Evolutionary conservation across 2,888 invertebrate genomes (phyloP), one percentile per base, ranked within the genome.

Genomic region (Pachliopta kotzebuea): DNA sequence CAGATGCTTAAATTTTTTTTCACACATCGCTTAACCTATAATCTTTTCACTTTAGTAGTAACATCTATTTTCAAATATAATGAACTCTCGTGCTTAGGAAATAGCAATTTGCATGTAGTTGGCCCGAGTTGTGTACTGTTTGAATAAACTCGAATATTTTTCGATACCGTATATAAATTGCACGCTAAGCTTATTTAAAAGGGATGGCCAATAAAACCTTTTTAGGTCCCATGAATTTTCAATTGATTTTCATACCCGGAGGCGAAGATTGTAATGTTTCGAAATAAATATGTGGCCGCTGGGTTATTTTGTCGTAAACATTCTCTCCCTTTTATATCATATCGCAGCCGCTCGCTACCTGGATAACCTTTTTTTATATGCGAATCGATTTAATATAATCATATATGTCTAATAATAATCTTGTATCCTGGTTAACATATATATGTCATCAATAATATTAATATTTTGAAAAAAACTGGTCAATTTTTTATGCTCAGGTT

Each of bases 301-400:
- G 67, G 76, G 76, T 83, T 85, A 82, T 81, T 80, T 81, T 78
- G 74, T 79, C 78, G 78, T 81, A 83, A 85, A 85, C 81, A 81
- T 80, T 76, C 74, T 71, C 69, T n/a, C 70, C 74, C 23, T 56
- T 62, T 62, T 56, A 56, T 57, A 62, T 56, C n/a, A 49, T 49
- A n/a, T 4, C n/a, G 4, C 9, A 49, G 9, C 20, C 49, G 49
- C 9, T 49, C 49, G 49, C 9, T 49, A 3, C 7, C 49, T 49
- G n/a, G 7, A 49, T 20, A 6, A 49, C 6, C 42, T 9, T 20
- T n/a, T 20, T 49, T 14, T 20, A 9, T 49, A 20, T 49, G 20
- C 49, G 49, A 49, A 18, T 49, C 9, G 49, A 6, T 49, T 49
- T 49, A 49, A n/a, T n/a, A 8, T n/a, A 37, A 37, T 37, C 37